These are phyloP conservation scores for Takifugu bimaculatus DNA, from an alignment of 2,113 vertebrate species.

Conservation along the genomic window DNA sequence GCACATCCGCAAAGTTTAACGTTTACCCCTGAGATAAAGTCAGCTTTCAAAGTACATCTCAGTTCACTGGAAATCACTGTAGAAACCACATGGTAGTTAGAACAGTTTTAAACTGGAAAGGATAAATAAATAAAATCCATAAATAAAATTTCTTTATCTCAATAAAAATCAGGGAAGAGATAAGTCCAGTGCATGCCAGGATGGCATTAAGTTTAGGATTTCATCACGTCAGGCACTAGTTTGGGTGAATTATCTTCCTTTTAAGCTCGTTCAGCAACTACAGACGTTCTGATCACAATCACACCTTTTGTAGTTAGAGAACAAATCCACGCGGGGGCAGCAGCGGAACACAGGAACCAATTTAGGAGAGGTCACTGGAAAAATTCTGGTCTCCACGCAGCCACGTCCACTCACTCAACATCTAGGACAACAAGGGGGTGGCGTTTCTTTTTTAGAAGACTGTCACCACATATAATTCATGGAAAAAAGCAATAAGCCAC, in stretches of 20 bases:
- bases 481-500: not conserved
- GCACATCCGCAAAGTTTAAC: no score
- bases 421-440: slow-evolving; percentile 38
- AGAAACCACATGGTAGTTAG: no score
- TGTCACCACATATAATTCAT: not conserved
- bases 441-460: not conserved
- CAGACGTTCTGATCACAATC: not conserved
- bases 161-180: not conserved
- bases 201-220: not conserved
- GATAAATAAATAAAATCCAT: not conserved
- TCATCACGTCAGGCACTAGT: not conserved
- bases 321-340: slow-evolving; percentile 57
- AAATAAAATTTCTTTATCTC: not conserved
- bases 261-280: slow-evolving; percentile 10
- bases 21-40: no score
- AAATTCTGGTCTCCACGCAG: slow-evolving; percentile 51
- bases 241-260: not conserved
- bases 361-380: slow-evolving; percentile 62
- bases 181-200: not conserved
- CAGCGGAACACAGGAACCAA: slow-evolving; percentile 6
- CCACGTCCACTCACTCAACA: slow-evolving; percentile 72
- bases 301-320: slow-evolving; percentile 19
- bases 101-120: not conserved
- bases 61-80: no score
- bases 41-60: no score